phyloP scores from a whole-genome alignment of 2,888 invertebrate genomes.

The Cephus pulcher region DNA sequence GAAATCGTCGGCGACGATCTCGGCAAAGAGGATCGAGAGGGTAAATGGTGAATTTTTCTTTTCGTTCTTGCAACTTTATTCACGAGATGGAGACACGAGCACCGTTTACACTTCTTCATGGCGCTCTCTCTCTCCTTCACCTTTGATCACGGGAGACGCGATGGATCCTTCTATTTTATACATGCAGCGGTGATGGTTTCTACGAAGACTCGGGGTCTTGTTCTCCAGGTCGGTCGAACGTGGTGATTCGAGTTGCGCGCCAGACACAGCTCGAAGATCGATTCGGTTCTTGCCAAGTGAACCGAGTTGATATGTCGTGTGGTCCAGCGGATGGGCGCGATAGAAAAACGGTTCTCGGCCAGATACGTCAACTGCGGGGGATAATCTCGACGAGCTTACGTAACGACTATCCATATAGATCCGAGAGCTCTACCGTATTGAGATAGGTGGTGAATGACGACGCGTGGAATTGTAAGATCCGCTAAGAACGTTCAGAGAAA shows the following conservation, averaged over 20 bases:
- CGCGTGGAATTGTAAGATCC: neutral
- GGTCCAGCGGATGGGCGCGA: neutral
- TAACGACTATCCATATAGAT: neutral
- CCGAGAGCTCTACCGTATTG: neutral
- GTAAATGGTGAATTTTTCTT: neutral
- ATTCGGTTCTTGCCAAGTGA: constrained; percentile 1
- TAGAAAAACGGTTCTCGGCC: neutral
- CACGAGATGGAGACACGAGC: neutral
- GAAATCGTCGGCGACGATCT: neutral
- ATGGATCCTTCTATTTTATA: neutral
- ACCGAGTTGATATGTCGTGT: neutral
- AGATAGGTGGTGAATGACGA: neutral
- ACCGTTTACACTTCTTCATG: neutral
- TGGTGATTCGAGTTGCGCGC: neutral
- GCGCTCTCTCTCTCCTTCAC: neutral
- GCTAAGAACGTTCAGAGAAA: neutral
- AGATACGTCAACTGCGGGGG: neutral
- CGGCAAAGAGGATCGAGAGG: neutral
- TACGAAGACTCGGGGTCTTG: neutral
- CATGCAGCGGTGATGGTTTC: neutral
- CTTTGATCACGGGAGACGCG: neutral
- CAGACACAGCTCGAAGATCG: constrained; percentile 2
- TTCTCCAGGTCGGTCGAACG: neutral
- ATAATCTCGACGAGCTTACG: neutral
- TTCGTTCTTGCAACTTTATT: neutral